Evolutionary conservation across 2,888 invertebrate species (phyloP), one percentile per base, ranked within the genome.

Genomic region (Cepaea hortensis): DNA sequence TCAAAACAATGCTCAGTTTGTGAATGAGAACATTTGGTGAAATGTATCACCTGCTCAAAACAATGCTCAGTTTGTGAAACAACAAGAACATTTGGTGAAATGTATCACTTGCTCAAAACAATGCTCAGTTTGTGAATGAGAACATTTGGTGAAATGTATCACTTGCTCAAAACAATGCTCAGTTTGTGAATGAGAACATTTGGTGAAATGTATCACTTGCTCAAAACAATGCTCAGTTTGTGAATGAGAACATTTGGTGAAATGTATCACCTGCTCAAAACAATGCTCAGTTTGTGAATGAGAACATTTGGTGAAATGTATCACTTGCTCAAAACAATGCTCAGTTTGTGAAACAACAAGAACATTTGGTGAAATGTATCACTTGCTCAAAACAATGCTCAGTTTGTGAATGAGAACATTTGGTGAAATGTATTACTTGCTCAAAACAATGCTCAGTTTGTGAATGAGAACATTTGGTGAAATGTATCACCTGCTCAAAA

Each of bases 241-340:
- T 91, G 83, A 48, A 86, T 4, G 72, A 61, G 7, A 77, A 20
- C 1, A 81, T 0, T 35, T 35, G 35, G 1, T 35, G 35, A 35
- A 35, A 35, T 35, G 35, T 35, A 35, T 35, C 35, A 35, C 35
- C 1, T 35, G 35, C 35, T 35, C 35, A 35, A 35, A 35, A 35
- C 35, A 35, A 35, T 35, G 35, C 35, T 35, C 35, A 35, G 1
- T 35, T 35, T 35, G 35, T 91, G 83, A 48, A 86, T 4, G 72
- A 61, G 7, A 77, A 20, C 1, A 81, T 0, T 35, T 35, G 35
- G 1, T 35, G 35, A 35, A 35, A 35, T 35, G 35, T 35, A 35
- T 35, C 35, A 35, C 35, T 35, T 35, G 35, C 35, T 35, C 35
- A 35, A 35, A 35, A 35, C 35, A 35, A 35, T 35, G 35, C 35